Conservation (phyloP, 2,113 vertebrate genomes). For the Myanophis thanlyinensis region DNA sequence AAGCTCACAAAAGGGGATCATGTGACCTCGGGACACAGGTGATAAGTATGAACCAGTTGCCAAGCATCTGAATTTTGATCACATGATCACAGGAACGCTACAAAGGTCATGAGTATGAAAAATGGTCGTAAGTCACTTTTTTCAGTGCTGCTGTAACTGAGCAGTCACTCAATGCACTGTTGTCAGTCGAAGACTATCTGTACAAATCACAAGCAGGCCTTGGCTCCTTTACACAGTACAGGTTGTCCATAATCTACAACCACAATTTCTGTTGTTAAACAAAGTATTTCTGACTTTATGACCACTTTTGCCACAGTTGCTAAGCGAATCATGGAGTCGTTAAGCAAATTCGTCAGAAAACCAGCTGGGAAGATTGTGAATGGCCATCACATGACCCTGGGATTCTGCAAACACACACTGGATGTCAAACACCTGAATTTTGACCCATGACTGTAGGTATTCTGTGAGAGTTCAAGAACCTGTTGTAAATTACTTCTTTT, state of each 20-base stretch:
- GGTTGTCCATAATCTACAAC: not conserved
- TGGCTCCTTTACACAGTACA: not conserved
- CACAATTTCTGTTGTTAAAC: too few species aligned
- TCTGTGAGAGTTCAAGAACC: too few species aligned
- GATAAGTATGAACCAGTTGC: not conserved
- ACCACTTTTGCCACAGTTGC: too few species aligned
- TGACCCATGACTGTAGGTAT: too few species aligned
- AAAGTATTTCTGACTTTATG: too few species aligned
- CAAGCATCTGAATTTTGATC: not conserved
- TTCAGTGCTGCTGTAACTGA: not conserved
- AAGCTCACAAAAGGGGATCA: not conserved
- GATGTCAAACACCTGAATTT: too few species aligned
- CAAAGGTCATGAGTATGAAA: not conserved
- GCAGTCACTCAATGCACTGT: not conserved
- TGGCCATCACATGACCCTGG: too few species aligned
- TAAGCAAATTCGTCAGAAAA: too few species aligned
- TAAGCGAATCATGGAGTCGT: too few species aligned
- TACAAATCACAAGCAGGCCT: not conserved
- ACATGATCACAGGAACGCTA: not conserved
- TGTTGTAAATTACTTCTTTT: too few species aligned
- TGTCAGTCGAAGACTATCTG: not conserved
- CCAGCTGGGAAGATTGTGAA: too few species aligned
- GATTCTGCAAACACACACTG: too few species aligned
- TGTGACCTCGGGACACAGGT: not conserved
- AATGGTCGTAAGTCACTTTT: not conserved